phyloP scores from a whole-genome alignment of 2,888 invertebrate genomes.

The Hypercompe scribonia region DNA sequence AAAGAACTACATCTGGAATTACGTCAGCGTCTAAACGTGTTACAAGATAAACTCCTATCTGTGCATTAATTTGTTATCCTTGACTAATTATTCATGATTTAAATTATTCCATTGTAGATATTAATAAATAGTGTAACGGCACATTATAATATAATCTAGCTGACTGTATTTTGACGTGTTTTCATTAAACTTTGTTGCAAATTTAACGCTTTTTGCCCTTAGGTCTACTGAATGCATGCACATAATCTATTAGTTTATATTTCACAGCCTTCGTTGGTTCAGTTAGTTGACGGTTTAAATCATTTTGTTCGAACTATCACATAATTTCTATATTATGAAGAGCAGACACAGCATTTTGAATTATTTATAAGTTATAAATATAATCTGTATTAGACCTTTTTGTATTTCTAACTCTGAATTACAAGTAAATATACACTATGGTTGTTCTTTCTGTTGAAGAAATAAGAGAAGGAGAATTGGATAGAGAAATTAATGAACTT shows the following conservation, averaged over 20 bases:
- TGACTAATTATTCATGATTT: conserved; percentile 45
- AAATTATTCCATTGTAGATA: conserved; percentile 41
- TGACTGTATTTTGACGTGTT: conserved; percentile 12
- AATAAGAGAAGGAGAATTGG: too few relatives aligned
- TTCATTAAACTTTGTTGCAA: conserved; percentile 2
- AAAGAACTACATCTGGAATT: conserved; percentile 41
- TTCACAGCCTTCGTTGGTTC: background rate
- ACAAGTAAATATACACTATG: too few relatives aligned
- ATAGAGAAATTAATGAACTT: too few relatives aligned
- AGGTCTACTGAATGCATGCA: background rate
- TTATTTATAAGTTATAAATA: background rate
- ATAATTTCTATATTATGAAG: background rate
- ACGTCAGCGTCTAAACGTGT: conserved; percentile 47
- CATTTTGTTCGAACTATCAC: background rate
- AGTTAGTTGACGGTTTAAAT: background rate
- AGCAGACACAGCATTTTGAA: background rate
- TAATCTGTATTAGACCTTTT: too few relatives aligned
- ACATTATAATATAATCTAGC: conserved; percentile 15
- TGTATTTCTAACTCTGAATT: too few relatives aligned
- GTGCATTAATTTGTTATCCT: conserved; percentile 39
- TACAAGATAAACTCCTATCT: conserved; percentile 51
- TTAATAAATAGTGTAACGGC: conserved; percentile 16
- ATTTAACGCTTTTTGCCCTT: background rate
- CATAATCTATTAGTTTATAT: background rate
- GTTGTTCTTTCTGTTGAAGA: too few relatives aligned